Evolutionary conservation across 2,113 vertebrate species (phyloP), one percentile per base, ranked within the genome.

Genomic region (Trichomycterus rosablanca): DNA sequence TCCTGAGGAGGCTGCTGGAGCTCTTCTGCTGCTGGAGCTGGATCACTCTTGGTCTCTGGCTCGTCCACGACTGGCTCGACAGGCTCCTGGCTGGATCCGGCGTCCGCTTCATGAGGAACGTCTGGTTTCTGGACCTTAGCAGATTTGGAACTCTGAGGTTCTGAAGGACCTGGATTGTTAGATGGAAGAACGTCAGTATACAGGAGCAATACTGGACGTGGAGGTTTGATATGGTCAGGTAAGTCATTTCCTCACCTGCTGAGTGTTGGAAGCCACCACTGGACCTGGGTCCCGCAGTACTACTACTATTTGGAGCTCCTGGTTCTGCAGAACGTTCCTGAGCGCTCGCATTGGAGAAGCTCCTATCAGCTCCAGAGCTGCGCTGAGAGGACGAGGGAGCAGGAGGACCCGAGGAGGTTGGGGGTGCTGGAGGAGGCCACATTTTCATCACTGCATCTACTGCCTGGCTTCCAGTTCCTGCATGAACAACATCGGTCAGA

Each of bases 341-440:
- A 59, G 54, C 28, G 11, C 46, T 39, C 9, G 15, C 40, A 42
- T 62, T 70, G 42, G n/a, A 40, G 1, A 12, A 4, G 1, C 9
- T 43, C n/a, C 28, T n/a, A 0, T 81, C 71, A 9, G 18, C 70
- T 4, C 74, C 66, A 1, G 51, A 24, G 5, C 63, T 72, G 39
- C 43, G 42, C 3, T 40, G 70, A 54, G 74, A 1, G 81, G 79
- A 10, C n/a, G 16, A n/a, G 42, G 54, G 40, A 57, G 12, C 54
- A 18, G 81, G 78, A 18, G 81, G 74, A 1, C 81, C 73, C 1
- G 75, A 81, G 8, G 24, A 26, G 10, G 82, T 68, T 1, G 80
- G 86, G 12, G 28, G 15, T 12, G 83, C 74, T 5, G 87, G 86
- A 28, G 87, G 86, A 0, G 86, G 86, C 86, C 84, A 89, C 84